phyloP scores from a whole-genome alignment of 2,797 vertebrate species.

The Chelmon rostratus region DNA sequence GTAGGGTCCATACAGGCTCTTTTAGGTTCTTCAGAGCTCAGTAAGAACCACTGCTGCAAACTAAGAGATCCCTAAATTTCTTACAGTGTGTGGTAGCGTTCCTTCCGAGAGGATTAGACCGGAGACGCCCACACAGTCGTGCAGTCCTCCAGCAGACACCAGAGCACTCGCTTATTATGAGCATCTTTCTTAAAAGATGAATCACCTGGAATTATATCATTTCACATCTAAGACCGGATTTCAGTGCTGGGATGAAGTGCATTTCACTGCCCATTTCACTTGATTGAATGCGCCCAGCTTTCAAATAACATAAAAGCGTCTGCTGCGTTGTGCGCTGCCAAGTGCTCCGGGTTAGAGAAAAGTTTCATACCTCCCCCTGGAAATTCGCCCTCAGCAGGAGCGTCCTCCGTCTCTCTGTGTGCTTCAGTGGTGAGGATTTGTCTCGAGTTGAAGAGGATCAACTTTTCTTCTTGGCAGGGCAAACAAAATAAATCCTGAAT shows the following conservation, averaged over 20 bases:
- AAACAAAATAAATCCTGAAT: conserved; percentile 51
- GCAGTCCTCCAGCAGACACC: conserved; percentile 42
- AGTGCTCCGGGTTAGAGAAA: conserved; percentile 34
- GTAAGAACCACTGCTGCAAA: conserved; percentile 1
- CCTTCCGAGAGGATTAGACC: conserved; percentile 39
- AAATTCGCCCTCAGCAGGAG: conserved; percentile 43
- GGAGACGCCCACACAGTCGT: conserved; percentile 23
- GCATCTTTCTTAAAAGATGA: conserved; percentile 54
- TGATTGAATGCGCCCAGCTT: conserved; percentile 58
- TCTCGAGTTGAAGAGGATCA: conserved; percentile 52
- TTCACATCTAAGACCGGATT: conserved; percentile 47
- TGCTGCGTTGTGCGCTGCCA: conserved; percentile 47
- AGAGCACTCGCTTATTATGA: conserved; percentile 36
- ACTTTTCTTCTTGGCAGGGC: conserved; percentile 42
- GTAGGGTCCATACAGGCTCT: not conserved
- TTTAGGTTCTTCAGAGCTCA: conserved; percentile 7
- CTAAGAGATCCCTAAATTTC: conserved; percentile 12
- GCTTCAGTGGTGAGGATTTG: conserved; percentile 40
- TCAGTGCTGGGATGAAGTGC: conserved; percentile 44
- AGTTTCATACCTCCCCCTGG: conserved; percentile 32
- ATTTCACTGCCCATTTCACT: conserved; percentile 62
- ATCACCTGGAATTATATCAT: conserved; percentile 55
- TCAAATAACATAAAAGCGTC: conserved; percentile 55
- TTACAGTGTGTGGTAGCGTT: conserved; percentile 3
- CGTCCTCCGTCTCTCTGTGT: conserved; percentile 5